Evolutionary conservation across 2,113 vertebrate species (phyloP).

Genomic region (Pomatorhinus ruficollis): DNA sequence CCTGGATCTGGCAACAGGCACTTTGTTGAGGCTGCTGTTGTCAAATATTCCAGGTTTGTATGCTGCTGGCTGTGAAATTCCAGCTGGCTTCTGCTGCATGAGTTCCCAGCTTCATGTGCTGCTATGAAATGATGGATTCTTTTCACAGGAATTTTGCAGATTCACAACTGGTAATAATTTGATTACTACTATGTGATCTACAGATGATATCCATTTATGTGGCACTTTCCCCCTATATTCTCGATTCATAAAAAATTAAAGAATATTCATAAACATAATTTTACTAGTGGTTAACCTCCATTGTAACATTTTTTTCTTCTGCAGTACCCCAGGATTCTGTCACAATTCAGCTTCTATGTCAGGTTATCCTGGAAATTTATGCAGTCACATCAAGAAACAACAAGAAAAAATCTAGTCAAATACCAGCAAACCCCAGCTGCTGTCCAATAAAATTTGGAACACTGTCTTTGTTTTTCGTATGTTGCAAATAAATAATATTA

Average conservation of each 20-base stretch:
- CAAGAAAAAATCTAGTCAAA: background rate
- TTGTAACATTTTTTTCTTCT: background rate
- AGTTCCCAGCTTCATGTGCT: background rate
- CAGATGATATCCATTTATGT: background rate
- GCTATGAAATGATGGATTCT: background rate
- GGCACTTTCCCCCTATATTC: background rate
- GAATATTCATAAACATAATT: background rate
- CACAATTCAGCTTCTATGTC: background rate
- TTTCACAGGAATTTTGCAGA: background rate
- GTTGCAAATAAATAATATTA: background rate
- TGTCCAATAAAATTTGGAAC: background rate
- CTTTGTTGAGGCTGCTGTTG: background rate
- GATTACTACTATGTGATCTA: background rate
- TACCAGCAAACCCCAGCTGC: background rate
- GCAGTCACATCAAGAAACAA: background rate
- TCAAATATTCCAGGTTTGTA: background rate
- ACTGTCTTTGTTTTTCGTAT: background rate
- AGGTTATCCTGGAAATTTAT: background rate
- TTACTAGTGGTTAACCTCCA: background rate
- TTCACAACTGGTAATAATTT: background rate
- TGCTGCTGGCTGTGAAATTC: background rate
- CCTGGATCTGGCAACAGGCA: background rate
- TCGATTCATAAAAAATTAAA: background rate
- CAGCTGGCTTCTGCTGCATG: background rate
- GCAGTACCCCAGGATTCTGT: background rate